Conservation (phyloP, 2,888 invertebrate species). For the Ditula angustiorana region DNA sequence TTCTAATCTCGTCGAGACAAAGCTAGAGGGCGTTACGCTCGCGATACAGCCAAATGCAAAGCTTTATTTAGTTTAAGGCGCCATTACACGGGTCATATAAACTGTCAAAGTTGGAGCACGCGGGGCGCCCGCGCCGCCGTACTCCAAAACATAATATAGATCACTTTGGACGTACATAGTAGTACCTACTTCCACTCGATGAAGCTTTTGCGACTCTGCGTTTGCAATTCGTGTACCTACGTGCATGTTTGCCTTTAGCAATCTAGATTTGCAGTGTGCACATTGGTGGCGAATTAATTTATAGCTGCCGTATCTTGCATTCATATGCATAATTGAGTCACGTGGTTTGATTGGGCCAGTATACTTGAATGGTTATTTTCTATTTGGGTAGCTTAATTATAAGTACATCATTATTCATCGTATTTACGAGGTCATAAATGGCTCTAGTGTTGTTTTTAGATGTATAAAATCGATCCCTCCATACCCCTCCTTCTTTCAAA, state of each 20-base stretch:
- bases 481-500: too few species aligned
- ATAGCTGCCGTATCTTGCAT: constrained; percentile 6
- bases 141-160: constrained; percentile 12
- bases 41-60: constrained; percentile 76
- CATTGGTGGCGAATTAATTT: constrained; percentile 15
- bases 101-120: constrained; percentile 80
- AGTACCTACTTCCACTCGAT: constrained; percentile 27
- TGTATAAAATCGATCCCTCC: too few species aligned
- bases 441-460: too few species aligned
- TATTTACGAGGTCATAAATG: too few species aligned
- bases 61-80: constrained; percentile 83
- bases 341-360: not conserved
- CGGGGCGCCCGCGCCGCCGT: constrained; percentile 53
- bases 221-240: not conserved
- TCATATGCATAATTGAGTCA: constrained; percentile 2
- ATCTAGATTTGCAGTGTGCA: constrained; percentile 23
- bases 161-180: constrained; percentile 24
- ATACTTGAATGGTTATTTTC: not conserved
- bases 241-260: constrained; percentile 13
- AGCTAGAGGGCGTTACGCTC: constrained; percentile 65
- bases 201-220: constrained; percentile 12
- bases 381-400: too few species aligned
- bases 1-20: constrained; percentile 74
- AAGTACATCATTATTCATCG: too few species aligned
- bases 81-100: constrained; percentile 85